Evolutionary conservation across 2,113 vertebrate genomes (phyloP), one percentile per base, ranked within the genome.

Genomic region (Uropsilus gracilis): DNA sequence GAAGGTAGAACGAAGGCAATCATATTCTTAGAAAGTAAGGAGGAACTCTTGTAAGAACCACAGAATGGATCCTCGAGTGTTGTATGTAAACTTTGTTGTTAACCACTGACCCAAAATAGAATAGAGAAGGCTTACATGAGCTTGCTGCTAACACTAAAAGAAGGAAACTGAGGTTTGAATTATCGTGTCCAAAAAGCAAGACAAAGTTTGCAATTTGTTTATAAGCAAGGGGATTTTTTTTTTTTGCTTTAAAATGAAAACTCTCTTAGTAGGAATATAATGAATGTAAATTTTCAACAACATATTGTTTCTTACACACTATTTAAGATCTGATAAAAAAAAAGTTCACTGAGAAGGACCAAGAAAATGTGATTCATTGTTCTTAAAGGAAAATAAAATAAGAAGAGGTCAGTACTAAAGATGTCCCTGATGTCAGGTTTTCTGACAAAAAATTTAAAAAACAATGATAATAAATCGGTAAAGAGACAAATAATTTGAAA

Each of bases 341-440:
- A 48, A 85, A 53, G 28, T 28, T 71, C 89, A 32, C 48, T 50
- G 78, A 87, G 32, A 93, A 80, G 12, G 86, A 42, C 3, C 20
- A 80, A 32, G 6, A 42, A 83, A 78, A 59, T 39, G 8, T 37
- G 11, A 84, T 39, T 53, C 11, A 85, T 82, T 82, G 18, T 90
- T 93, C 53, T 53, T 72, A 61, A 89, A 53, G 28, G 46, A 85
- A 87, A 77, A 82, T 32, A 75, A 63, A 90, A 32, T 80, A 61
- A 63, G 46, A 12, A 68, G 11, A 66, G 3, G 6, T 80, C 11
- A 61, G 26, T 80, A 50, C 28, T 84, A 17, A 17, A 91, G n/a
- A 59, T 59, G 2, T 30, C 30, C 42, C 30, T 75, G 16, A 85
- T 61, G 22, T 85, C 34, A 78, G 11, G 10, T 66, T 59, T 12